Conservation (phyloP, 2,888 invertebrate species). For the Gasteruption jaculator region DNA sequence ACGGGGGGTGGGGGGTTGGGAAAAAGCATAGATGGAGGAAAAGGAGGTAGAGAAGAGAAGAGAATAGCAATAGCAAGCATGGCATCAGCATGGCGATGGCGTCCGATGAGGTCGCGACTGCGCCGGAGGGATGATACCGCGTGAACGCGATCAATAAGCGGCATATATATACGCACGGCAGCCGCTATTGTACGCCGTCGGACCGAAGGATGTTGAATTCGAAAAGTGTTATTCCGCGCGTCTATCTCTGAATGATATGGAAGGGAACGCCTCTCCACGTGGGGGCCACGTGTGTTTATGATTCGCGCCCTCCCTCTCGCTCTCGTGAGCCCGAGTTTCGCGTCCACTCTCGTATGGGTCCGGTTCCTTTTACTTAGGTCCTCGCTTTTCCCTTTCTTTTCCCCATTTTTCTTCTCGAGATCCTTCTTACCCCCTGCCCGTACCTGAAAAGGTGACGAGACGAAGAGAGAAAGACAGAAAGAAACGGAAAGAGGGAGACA, state of each 20-base stretch:
- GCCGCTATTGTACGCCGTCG: slow-evolving; percentile 27
- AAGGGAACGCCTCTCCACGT: slow-evolving; percentile 51
- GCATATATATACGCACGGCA: neutral
- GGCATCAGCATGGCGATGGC: slow-evolving; percentile 53
- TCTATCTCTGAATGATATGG: slow-evolving; percentile 53
- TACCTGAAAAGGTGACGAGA: no score
- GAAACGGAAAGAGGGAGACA: no score
- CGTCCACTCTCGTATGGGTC: slow-evolving; percentile 9
- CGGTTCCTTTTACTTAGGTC: slow-evolving; percentile 4
- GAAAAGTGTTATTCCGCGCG: slow-evolving; percentile 52
- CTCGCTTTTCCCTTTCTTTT: slow-evolving; percentile 10
- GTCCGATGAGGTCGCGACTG: slow-evolving; percentile 53
- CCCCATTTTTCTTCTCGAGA: neutral
- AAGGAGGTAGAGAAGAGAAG: slow-evolving; percentile 30
- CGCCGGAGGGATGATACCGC: slow-evolving; percentile 54
- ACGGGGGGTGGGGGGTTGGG: slow-evolving; percentile 21
- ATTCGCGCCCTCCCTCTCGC: slow-evolving; percentile 33
- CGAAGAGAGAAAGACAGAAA: no score
- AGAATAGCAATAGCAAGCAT: slow-evolving; percentile 53
- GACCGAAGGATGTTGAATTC: slow-evolving; percentile 49
- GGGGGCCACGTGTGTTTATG: slow-evolving; percentile 50
- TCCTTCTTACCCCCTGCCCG: slow-evolving; percentile 9
- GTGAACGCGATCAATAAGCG: slow-evolving; percentile 49
- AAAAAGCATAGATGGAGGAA: slow-evolving; percentile 18
- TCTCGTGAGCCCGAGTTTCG: slow-evolving; percentile 22